These are phyloP conservation scores for Rousettus leschenaultii DNA, from an alignment of 2,113 vertebrate genomes.

Conservation along the genomic window DNA sequence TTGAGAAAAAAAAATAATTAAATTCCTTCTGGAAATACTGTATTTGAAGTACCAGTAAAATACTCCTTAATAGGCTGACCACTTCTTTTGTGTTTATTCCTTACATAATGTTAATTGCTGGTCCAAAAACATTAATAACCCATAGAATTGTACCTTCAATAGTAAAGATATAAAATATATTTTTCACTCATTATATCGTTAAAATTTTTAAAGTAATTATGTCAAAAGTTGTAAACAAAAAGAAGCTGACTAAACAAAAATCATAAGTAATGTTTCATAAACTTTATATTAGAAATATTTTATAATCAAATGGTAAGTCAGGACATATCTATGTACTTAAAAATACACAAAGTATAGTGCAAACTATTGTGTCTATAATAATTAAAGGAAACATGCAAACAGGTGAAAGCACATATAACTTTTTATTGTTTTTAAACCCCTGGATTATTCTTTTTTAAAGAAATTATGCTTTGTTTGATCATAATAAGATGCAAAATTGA, in stretches of 20 bases:
- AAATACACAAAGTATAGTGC: background rate
- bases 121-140: background rate
- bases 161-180: background rate
- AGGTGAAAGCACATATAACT: background rate
- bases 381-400: background rate
- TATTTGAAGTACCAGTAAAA: background rate
- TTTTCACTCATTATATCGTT: background rate
- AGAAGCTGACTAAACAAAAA: background rate
- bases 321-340: background rate
- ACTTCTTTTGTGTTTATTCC: background rate
- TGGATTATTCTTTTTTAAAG: background rate
- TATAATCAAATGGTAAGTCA: background rate
- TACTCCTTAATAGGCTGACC: background rate
- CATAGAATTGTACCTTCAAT: background rate
- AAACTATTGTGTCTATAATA: background rate
- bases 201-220: background rate
- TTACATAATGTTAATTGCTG: background rate
- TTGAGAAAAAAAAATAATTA: background rate
- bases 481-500: background rate
- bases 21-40: background rate
- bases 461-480: background rate
- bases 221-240: background rate
- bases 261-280: background rate
- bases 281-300: background rate
- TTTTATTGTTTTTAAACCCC: background rate